Evolutionary conservation across 2,113 vertebrate species (phyloP).

Genomic region (Tylochromis polylepis): DNA sequence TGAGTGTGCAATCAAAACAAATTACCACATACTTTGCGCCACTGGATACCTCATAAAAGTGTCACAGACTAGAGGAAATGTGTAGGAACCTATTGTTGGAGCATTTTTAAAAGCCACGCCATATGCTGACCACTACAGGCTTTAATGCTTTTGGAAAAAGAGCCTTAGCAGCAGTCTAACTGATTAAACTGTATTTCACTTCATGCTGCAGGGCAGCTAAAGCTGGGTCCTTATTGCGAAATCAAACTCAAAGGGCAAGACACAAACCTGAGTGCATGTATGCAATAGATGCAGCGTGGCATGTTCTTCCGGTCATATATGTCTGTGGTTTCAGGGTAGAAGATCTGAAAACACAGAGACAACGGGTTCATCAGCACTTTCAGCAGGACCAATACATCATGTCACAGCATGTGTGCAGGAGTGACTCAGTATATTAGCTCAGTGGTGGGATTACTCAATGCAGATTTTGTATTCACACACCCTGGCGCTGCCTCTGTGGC

Average conservation of each 20-base stretch:
- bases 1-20: conserved; percentile 4
- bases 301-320: conserved; percentile 99
- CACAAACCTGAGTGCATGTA: conserved; percentile 91
- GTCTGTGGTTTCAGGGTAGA: conserved; percentile 98
- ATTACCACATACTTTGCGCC: not conserved
- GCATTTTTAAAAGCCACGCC: not conserved
- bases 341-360: conserved; percentile 80
- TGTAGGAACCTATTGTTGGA: not conserved
- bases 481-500: not conserved
- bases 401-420: conserved; percentile 1
- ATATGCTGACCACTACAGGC: not conserved
- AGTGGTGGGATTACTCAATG: not conserved
- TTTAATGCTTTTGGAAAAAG: not conserved
- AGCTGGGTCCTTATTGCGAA: not conserved
- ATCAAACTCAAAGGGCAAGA: not conserved
- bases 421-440: not conserved
- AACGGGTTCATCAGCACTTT: not conserved
- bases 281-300: conserved; percentile 97
- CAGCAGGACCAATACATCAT: not conserved
- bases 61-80: not conserved
- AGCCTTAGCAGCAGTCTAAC: not conserved
- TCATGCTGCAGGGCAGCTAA: not conserved
- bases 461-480: not conserved
- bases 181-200: not conserved
- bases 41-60: conserved; percentile 5